These are phyloP conservation scores for Microtus oregoni DNA, from an alignment of 2,113 vertebrate species.

Conservation along the genomic window DNA sequence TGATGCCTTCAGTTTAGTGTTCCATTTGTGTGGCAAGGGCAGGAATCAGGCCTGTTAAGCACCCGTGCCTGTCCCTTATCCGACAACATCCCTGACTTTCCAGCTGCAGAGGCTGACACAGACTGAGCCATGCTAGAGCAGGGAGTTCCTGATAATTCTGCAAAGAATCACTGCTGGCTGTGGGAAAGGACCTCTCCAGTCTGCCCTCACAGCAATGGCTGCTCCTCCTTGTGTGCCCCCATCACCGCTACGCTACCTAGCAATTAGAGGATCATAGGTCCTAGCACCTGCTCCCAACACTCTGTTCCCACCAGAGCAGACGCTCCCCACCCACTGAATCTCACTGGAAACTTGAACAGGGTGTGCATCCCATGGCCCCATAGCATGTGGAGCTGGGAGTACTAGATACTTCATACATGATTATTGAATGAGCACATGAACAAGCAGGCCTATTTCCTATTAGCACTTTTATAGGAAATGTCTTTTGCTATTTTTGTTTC, in stretches of 20 bases:
- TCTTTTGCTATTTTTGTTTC: not conserved
- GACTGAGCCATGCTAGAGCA: not conserved
- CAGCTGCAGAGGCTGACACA: not conserved
- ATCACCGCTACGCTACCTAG: not conserved
- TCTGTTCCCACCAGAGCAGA: not conserved
- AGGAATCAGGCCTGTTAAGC: not conserved
- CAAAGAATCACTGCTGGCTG: not conserved
- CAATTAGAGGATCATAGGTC: conserved; percentile 3
- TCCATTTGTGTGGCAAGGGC: not conserved
- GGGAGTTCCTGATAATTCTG: not conserved
- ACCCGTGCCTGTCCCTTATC: not conserved
- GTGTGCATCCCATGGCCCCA: not conserved
- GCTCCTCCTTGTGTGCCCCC: not conserved
- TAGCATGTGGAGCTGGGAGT: not conserved
- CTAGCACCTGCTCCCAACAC: not conserved
- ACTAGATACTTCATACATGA: not conserved
- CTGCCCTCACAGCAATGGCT: not conserved
- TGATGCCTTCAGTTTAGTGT: not conserved
- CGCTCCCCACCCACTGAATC: not conserved
- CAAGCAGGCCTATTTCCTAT: not conserved
- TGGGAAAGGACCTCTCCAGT: conserved; percentile 24
- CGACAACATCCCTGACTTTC: not conserved
- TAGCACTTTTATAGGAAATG: not conserved
- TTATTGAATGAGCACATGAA: not conserved
- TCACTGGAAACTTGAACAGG: not conserved